Base-by-base conservation (phyloP, 2,797 vertebrate genomes). In the Macropus fuliginosus region DNA sequence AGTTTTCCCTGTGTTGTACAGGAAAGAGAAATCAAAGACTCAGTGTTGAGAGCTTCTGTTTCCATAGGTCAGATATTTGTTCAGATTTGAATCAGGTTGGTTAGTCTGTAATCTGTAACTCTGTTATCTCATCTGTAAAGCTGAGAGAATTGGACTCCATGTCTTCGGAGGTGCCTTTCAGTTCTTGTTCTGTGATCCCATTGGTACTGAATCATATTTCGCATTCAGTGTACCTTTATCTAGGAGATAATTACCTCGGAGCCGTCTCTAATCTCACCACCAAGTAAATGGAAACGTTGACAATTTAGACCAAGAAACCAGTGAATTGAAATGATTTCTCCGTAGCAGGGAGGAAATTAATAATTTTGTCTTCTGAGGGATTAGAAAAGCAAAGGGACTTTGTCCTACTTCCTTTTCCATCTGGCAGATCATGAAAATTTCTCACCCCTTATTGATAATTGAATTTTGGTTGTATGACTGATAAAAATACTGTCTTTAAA, bases 91-190 rank as follows among this genome's bases (percentile, higher is more conserved):
- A 27, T 97, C 5, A 0, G 46, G 28, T 54, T 93, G 40, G 28
- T 54, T 93, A 29, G 12, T 40, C 92, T 87, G 18, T 13, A 94
- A 12, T 95, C 59, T 96, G 81, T 94, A 59, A 57, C 46, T 21
- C 2, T 24, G 92, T 93, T 94, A 34, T 12, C 62, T 66, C 62
- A 66, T 66, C 34, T n/a, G 8, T 66, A 66, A n/a, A 66, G 62
- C 5, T 18, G 34, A n/a, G 62, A n/a, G 29, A 66, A 34, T 18
- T n/a, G 62, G 34, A n/a, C 14, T 66, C 16, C 31, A 66, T 66
- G 0, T 66, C 34, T 18, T 66, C 4, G 16, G 34, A 66, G 62
- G 34, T 66, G n/a, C 34, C 62, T n/a, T 66, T 34, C 34, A n/a
- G 62, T 18, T n/a, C 14, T 66, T n/a, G 14, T 66, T 66, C 62